phyloP scores from a whole-genome alignment of 2,113 vertebrate genomes.

The Prietella phreatophila region DNA sequence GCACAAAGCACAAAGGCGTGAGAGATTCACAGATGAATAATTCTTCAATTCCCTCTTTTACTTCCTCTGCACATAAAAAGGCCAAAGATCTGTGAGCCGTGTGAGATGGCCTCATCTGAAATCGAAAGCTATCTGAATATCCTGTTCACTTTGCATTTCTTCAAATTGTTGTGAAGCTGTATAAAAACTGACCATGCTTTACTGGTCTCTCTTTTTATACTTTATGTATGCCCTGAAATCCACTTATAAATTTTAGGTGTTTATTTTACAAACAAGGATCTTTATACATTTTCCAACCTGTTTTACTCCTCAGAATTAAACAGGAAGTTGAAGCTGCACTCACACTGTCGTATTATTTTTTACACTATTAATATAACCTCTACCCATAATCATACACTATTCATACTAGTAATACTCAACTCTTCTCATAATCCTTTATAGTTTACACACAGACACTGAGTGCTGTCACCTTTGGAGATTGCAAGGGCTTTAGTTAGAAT shows the following conservation, averaged over 20 bases:
- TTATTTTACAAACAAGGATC: not conserved
- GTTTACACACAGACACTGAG: too few relatives aligned
- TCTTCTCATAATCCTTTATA: not conserved
- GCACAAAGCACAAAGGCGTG: constrained; percentile 19
- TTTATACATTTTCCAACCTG: not conserved
- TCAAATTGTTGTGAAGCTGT: not conserved
- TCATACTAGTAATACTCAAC: not conserved
- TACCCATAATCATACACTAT: not conserved
- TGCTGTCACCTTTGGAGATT: not conserved
- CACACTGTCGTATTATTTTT: not conserved
- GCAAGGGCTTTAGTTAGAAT: not conserved
- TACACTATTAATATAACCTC: not conserved
- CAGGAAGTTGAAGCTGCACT: not conserved
- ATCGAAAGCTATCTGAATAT: not conserved
- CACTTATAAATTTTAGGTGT: not conserved
- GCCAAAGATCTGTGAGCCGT: not conserved
- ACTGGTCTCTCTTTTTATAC: not conserved
- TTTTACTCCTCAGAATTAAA: not conserved
- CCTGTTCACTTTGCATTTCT: constrained; percentile 6
- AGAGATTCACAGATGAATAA: constrained; percentile 27
- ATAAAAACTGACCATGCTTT: not conserved
- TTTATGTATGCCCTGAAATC: not conserved
- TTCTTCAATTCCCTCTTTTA: constrained; percentile 23
- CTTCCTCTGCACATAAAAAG: constrained; percentile 10
- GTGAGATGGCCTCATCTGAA: not conserved